A percentile compares a stretch with the other conserved stretches of the same genome.
phyloP scores from a whole-genome alignment of 2,113 vertebrate species.

The Pachycephala philippinensis region DNA sequence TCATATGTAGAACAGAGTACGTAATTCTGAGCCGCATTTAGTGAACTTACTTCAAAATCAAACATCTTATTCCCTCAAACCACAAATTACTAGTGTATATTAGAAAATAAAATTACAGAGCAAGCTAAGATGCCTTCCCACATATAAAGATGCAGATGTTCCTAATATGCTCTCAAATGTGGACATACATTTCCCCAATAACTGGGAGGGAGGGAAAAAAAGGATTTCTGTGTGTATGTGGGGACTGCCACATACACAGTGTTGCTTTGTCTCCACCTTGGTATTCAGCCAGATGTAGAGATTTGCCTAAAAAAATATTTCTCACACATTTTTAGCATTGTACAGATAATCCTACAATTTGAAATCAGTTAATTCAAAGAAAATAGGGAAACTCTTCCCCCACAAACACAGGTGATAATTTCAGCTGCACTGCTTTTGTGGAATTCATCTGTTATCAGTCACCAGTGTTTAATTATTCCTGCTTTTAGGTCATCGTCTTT shows the following conservation, averaged over 20 bases:
- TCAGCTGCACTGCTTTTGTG: not conserved
- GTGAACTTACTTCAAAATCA: not conserved
- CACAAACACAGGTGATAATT: not conserved
- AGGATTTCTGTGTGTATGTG: not conserved
- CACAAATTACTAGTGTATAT: not conserved
- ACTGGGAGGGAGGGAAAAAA: not conserved
- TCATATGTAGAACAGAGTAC: not conserved
- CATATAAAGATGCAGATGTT: not conserved
- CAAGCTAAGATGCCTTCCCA: not conserved
- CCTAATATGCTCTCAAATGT: not conserved
- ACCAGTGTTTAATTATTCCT: not conserved
- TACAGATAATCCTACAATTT: not conserved
- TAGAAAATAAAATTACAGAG: not conserved
- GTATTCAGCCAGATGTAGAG: not conserved
- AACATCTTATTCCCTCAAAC: not conserved
- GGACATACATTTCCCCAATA: not conserved
- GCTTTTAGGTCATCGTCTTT: not conserved
- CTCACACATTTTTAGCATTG: not conserved
- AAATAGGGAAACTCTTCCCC: not conserved
- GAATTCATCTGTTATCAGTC: not conserved
- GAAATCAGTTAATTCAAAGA: not conserved
- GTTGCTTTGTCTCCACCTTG: fast-evolving
- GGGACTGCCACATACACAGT: not conserved
- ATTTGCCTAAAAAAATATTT: not conserved
- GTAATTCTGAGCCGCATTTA: not conserved